Evolutionary conservation across 1,140 invertebrate genomes (phyloP).

Genomic region (Cecropterus lyciades): DNA sequence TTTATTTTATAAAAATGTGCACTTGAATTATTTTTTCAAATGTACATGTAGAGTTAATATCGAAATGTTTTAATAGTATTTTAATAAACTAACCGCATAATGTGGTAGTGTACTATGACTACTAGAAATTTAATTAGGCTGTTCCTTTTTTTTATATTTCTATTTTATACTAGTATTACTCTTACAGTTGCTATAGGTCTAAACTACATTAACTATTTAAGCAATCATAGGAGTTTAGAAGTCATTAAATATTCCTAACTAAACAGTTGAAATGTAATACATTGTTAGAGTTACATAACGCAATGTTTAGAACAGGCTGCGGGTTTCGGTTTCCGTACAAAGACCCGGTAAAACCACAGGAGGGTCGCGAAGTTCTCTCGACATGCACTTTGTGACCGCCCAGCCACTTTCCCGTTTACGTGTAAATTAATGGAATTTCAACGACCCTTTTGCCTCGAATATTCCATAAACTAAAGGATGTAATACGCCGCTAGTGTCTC

Average conservation of each 20-base stretch:
- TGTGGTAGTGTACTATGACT: too few relatives aligned
- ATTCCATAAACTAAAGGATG: conserved; percentile 20
- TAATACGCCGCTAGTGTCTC: conserved; percentile 30
- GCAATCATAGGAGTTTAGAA: background rate
- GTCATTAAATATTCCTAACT: background rate
- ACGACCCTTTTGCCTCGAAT: conserved; percentile 45
- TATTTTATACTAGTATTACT: too few relatives aligned
- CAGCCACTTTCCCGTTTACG: conserved; percentile 46
- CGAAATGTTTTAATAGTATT: too few relatives aligned
- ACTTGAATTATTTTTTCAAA: background rate
- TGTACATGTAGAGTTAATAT: background rate
- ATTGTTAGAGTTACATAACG: conserved; percentile 40
- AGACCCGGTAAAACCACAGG: conserved; percentile 51
- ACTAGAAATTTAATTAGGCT: too few relatives aligned
- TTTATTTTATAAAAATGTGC: conserved; percentile 1
- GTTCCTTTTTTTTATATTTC: too few relatives aligned
- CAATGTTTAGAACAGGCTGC: conserved; percentile 37
- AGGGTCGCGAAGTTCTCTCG: conserved; percentile 46
- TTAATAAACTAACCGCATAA: too few relatives aligned
- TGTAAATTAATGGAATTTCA: conserved; percentile 59
- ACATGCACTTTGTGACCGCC: conserved; percentile 40
- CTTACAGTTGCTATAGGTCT: too few relatives aligned
- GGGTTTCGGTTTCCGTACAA: conserved; percentile 45
- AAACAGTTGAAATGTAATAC: conserved; percentile 38
- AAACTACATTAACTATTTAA: background rate